Conservation (phyloP, 2,113 vertebrate genomes). For the Lathamus discolor region DNA sequence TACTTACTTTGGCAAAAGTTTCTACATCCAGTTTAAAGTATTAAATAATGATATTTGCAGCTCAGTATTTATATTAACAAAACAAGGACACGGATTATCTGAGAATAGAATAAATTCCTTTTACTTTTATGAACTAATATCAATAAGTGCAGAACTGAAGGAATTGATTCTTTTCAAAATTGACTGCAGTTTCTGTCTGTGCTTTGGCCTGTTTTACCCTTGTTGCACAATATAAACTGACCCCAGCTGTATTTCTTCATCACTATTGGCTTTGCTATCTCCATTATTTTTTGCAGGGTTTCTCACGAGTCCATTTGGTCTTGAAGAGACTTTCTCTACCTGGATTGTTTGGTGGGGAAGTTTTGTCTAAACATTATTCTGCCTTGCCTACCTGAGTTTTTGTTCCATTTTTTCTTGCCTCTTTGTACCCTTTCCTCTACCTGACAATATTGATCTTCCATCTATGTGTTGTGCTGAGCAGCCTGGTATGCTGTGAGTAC, state of each 20-base stretch:
- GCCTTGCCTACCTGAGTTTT: neutral
- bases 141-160: conserved; percentile 64
- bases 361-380: neutral
- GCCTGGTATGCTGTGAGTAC: neutral
- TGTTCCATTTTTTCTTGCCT: neutral
- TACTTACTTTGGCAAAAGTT: neutral
- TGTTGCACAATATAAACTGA: conserved; percentile 60
- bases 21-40: conserved; percentile 23
- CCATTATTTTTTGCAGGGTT: neutral
- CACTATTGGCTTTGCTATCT: conserved; percentile 51
- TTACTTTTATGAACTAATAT: conserved; percentile 77
- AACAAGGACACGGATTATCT: conserved; percentile 66
- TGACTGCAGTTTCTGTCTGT: conserved; percentile 29
- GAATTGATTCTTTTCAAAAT: conserved; percentile 46
- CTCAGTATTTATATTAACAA: conserved; percentile 43
- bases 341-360: neutral
- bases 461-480: neutral
- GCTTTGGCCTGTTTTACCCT: conserved; percentile 28
- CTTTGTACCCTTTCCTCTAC: neutral
- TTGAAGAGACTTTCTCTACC: neutral
- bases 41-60: conserved; percentile 40
- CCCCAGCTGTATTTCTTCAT: conserved; percentile 10
- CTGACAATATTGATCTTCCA: neutral
- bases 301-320: neutral
- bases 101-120: conserved; percentile 63